These are phyloP conservation scores for Emmelina monodactyla DNA, from an alignment of 2,888 invertebrate genomes.

Conservation along the genomic window DNA sequence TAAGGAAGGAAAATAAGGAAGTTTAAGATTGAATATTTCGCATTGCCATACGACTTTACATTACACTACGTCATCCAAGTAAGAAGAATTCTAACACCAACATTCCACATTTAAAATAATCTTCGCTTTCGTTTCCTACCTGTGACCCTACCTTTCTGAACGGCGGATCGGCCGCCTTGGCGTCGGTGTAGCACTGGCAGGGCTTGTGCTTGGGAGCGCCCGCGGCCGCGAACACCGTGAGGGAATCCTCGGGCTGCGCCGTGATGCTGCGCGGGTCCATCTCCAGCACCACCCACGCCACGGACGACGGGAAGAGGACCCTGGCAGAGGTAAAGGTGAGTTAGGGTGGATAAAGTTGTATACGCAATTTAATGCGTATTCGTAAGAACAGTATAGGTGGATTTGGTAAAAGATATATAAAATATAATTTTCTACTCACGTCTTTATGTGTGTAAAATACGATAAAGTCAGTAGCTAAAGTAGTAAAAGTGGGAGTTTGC, in stretches of 20 bases:
- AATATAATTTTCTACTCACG: too few species aligned
- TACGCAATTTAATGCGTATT: background rate
- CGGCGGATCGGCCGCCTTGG: constrained; percentile 33
- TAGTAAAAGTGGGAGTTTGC: too few species aligned
- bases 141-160: constrained; percentile 60
- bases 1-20: too few species aligned
- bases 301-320: constrained; percentile 86
- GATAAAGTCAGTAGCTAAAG: too few species aligned
- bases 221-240: constrained; percentile 68
- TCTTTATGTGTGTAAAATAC: too few species aligned
- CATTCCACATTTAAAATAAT: too few species aligned
- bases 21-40: too few species aligned
- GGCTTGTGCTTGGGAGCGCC: constrained; percentile 36
- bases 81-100: too few species aligned
- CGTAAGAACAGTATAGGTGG: background rate
- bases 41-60: too few species aligned
- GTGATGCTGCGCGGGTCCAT: constrained; percentile 93
- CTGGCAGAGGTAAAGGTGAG: constrained; percentile 43
- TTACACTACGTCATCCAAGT: too few species aligned
- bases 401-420: background rate
- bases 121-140: too few species aligned
- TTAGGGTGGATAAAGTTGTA: background rate
- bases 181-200: constrained; percentile 37
- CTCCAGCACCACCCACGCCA: constrained; percentile 92
- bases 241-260: constrained; percentile 90